A percentile compares a stretch with the other conserved stretches of the same genome.
phyloP scores from a whole-genome alignment of 2,888 invertebrate genomes.

The Resseliella maxima region DNA sequence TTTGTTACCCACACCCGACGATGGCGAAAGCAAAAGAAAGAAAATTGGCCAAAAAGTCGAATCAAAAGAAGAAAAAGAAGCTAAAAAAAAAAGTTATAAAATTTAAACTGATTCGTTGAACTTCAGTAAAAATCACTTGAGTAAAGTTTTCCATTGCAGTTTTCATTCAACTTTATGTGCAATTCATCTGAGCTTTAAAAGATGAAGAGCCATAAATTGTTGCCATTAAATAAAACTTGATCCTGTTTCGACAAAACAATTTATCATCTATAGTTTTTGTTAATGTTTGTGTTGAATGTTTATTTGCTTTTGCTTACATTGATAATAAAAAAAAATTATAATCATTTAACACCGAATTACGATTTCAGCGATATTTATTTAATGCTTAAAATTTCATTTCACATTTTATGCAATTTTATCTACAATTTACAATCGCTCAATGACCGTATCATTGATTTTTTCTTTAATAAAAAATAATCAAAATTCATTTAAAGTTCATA shows the following conservation, averaged over 20 bases:
- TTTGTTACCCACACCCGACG: too few species aligned
- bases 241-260: background rate
- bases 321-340: too few species aligned
- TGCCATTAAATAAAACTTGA: background rate
- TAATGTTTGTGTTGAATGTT: background rate
- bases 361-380: too few species aligned
- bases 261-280: background rate
- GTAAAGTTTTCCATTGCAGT: constrained; percentile 15
- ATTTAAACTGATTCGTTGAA: constrained; percentile 18
- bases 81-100: background rate
- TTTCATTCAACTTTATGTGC: background rate
- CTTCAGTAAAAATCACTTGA: background rate
- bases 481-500: background rate
- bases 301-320: too few species aligned
- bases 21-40: background rate
- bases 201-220: background rate
- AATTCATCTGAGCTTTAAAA: background rate
- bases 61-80: background rate
- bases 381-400: background rate
- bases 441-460: background rate
- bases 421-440: too few species aligned
- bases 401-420: background rate
- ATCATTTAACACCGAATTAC: too few species aligned
- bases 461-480: too few species aligned
- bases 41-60: background rate